A percentile compares a stretch with the other conserved stretches of the same genome.
phyloP scores from a whole-genome alignment of 2,113 vertebrate species.

The Rallus limicola region DNA sequence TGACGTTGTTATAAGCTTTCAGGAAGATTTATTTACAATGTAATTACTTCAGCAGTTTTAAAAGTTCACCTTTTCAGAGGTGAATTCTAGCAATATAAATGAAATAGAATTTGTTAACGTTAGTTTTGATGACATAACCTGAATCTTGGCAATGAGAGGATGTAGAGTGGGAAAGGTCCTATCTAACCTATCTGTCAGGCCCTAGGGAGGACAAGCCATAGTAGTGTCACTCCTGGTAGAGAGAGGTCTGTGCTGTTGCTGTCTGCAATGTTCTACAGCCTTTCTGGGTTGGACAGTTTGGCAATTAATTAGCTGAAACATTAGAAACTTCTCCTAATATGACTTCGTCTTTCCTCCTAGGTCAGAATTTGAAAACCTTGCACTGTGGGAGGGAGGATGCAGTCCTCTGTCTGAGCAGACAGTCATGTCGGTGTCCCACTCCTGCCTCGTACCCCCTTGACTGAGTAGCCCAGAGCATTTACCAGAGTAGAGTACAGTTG shows the following conservation, averaged over 20 bases:
- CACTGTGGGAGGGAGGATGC: neutral
- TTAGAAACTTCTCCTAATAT: neutral
- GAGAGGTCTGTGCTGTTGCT: neutral
- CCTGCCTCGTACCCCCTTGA: neutral
- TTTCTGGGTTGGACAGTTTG: neutral
- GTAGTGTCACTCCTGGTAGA: neutral
- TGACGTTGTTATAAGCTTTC: neutral
- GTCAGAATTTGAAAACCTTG: neutral
- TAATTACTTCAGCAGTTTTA: neutral
- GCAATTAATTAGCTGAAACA: neutral
- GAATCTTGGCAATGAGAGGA: neutral
- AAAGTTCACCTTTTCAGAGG: neutral
- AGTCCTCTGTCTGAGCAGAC: neutral
- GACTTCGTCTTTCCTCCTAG: neutral
- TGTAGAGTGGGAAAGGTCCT: neutral
- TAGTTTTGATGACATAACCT: neutral
- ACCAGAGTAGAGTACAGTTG: neutral
- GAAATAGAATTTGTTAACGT: neutral
- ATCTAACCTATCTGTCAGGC: accelerated
- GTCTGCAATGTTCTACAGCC: neutral
- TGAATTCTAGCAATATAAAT: neutral
- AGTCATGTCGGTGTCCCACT: neutral
- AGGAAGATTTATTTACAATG: neutral
- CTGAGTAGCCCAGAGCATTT: neutral
- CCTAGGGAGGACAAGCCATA: neutral